These are phyloP conservation scores for Caenorhabditis parvicauda DNA, from an alignment of 2,888 invertebrate species.

Conservation along the genomic window DNA sequence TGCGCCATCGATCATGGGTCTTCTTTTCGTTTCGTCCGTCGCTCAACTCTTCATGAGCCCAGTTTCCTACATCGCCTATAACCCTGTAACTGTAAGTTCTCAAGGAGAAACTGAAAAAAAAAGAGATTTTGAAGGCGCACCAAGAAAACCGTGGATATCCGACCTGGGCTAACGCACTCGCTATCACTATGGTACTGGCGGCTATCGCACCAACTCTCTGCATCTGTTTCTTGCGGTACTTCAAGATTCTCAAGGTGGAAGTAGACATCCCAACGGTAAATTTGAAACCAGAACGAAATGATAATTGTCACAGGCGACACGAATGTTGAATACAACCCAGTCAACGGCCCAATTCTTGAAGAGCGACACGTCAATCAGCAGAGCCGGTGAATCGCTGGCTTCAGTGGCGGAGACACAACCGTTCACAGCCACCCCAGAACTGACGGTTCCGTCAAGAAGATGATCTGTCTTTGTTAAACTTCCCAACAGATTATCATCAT, in stretches of 20 bases:
- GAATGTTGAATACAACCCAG: constrained; percentile 86
- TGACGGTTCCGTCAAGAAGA: too few species aligned
- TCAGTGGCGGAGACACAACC: constrained; percentile 27
- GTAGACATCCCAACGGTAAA: constrained; percentile 75
- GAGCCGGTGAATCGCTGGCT: constrained; percentile 56
- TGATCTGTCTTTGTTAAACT: too few species aligned
- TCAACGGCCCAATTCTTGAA: constrained; percentile 91
- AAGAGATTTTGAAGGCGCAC: constrained; percentile 30
- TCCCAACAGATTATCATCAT: too few species aligned
- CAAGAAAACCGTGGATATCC: constrained; percentile 50
- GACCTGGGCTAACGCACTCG: constrained; percentile 59
- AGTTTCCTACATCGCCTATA: constrained; percentile 52
- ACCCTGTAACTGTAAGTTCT: constrained; percentile 38
- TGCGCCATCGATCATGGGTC: constrained; percentile 71
- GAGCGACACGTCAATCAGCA: constrained; percentile 58
- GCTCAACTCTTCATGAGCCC: constrained; percentile 45
- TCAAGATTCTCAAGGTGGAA: constrained; percentile 83
- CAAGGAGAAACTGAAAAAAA: not conserved
- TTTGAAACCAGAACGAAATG: not conserved
- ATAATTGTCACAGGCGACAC: constrained; percentile 73
- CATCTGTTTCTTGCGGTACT: constrained; percentile 80
- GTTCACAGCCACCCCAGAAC: not conserved
- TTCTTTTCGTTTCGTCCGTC: constrained; percentile 49
- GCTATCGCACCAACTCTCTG: constrained; percentile 74
- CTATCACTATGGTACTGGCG: constrained; percentile 48